Base-by-base conservation (phyloP, 2,888 invertebrate species). In the Elgonia sp. region DNA sequence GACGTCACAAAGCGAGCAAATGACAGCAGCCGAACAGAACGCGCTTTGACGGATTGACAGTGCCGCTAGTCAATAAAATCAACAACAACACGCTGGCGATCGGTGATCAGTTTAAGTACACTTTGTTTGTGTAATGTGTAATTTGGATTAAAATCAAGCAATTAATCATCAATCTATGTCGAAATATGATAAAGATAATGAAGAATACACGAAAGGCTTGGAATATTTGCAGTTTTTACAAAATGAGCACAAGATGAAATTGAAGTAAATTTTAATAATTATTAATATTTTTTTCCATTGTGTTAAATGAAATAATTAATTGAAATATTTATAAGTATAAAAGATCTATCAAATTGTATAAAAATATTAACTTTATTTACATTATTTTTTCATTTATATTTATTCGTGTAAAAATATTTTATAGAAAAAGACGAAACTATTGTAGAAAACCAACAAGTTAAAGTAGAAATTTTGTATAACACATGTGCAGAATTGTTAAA, bases 221-320 rank as follows among this genome's bases (percentile, higher is more conserved):
- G 91, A 91, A 62, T 93, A 93, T 80, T 76, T 93, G 4, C 53
- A 90, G 16, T 88, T 79, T 1, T 84, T 94, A 16, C 91, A 92
- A 82, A 84, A 91, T 20, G 91, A 92, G 70, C 88, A 92, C 39
- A 90, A 86, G n/a, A n/a, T n/a, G 21, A 92, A 89, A 87, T 77
- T 94, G 6, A 93, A 90, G 94, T 94, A 89, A 75, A 29, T 60
- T 55, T 55, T 29, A n/a, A 12, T 21, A 18, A 63, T 37, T 70
- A 55, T 39, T n/a, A n/a, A n/a, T 70, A 46, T 63, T 55, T 63
- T 72, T 8, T 73, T 29, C 50, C n/a, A 77, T 12, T 65, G 20
- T 2, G 73, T 67, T 1, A 67, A 42, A 39, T n/a, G 16, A 39
- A 18, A 39, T n/a, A n/a, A n/a, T 53, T 1, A 16, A n/a, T 18